Base-by-base conservation (phyloP, 2,797 vertebrate species). In the Enteromius anoplus region DNA sequence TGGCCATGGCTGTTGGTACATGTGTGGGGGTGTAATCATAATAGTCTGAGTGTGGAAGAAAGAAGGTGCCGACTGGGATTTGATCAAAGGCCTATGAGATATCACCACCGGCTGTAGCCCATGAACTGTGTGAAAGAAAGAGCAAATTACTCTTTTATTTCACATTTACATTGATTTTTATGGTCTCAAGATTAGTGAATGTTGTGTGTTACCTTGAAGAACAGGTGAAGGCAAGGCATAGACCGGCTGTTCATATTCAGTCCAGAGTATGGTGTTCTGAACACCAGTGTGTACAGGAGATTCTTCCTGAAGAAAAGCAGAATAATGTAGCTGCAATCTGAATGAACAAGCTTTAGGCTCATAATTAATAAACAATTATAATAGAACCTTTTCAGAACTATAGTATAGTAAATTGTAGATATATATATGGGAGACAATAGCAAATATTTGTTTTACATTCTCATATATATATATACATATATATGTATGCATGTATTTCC, bases 211-310 rank as follows among this genome's bases (percentile, higher is more conserved):
- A 97, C 96, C 87, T 0, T 95, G 91, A 88, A 96, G 89, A 77
- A 97, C 89, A 0, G 95, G 95, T 4, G 94, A 0, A 45, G 94
- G 96, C 78, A 94, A 75, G 95, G 92, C 17, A 89, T 87, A 0
- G 94, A 94, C 11, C 86, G 95, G 73, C 96, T 88, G 85, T 97
- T 96, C 21, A 96, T 40, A 91, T 47, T 11, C 21, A 49, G 47
- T 2, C 32, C 29, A 55, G 42, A 1, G 6, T 15, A 55, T 51
- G 83, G 37, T 58, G 10, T 58, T 47, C 14, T 51, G 68, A 29
- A 75, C 1, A 19, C 1, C n/a, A 29, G 14, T 29, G 26, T 49
- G 40, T 6, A 8, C 14, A 37, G 19, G 8, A 70, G 2, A 47
- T n/a, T 21, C 75, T 19, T 1, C 12, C 81, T 83, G 49, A 47